A percentile compares a stretch with the other conserved stretches of the same genome.
These are phyloP conservation scores for Diplolepis rosae DNA, from an alignment of 2,888 invertebrate species.

Conservation along the genomic window DNA sequence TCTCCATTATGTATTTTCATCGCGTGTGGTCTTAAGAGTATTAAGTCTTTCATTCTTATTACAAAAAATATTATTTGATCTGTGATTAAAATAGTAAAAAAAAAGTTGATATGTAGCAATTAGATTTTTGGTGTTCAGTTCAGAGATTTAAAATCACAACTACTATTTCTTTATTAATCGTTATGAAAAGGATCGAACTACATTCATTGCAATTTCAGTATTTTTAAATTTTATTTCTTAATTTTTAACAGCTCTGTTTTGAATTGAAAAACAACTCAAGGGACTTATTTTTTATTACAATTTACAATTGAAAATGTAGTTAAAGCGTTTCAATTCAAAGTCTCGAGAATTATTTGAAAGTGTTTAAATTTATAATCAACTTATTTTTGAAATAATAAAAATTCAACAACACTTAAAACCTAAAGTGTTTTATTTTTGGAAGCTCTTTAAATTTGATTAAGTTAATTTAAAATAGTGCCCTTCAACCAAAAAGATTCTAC, in stretches of 20 bases:
- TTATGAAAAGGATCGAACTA: neutral
- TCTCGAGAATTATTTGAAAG: neutral
- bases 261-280: neutral
- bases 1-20: neutral
- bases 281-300: neutral
- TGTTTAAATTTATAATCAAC: neutral
- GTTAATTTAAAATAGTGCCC: neutral
- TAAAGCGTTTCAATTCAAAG: neutral
- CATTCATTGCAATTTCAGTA: neutral
- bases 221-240: neutral
- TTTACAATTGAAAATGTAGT: neutral
- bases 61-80: neutral
- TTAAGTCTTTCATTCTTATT: neutral
- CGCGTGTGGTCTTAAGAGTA: neutral
- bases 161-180: neutral
- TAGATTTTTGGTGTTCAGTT: slow-evolving; percentile 15
- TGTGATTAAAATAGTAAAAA: slow-evolving; percentile 1
- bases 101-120: slow-evolving; percentile 17
- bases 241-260: slow-evolving; percentile 15
- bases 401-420: neutral
- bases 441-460: neutral
- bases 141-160: neutral
- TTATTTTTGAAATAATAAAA: neutral
- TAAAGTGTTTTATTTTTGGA: neutral
- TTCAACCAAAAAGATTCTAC: neutral